A percentile compares a stretch with the other conserved stretches of the same genome.
phyloP scores from a whole-genome alignment of 2,888 invertebrate species.

The Busseola fusca region DNA sequence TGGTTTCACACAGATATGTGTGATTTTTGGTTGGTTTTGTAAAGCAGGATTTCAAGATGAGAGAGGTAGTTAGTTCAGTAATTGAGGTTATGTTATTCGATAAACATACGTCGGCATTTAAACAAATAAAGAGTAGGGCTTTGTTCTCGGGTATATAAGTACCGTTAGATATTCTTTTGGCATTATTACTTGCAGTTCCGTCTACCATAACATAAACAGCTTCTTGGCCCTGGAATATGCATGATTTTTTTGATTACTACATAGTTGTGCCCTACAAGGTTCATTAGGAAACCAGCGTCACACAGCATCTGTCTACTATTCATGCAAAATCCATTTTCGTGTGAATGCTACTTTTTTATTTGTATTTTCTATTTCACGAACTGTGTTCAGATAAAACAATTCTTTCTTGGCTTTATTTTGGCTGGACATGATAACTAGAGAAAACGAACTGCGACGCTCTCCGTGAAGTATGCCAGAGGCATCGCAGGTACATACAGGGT shows the following conservation, averaged over 20 bases:
- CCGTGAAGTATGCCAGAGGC: background rate
- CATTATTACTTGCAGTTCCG: conserved; percentile 47
- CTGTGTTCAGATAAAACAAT: too few relatives aligned
- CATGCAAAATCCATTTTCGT: too few relatives aligned
- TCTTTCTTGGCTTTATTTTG: too few relatives aligned
- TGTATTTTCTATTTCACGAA: too few relatives aligned
- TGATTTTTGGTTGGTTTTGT: conserved; percentile 36
- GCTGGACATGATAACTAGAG: background rate
- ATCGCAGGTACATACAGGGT: too few relatives aligned
- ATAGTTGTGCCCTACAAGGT: too few relatives aligned
- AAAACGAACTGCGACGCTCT: background rate
- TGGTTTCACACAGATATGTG: conserved; percentile 71
- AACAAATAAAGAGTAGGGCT: conserved; percentile 74
- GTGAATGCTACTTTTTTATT: too few relatives aligned
- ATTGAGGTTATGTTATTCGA: conserved; percentile 69
- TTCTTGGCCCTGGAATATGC: conserved; percentile 72
- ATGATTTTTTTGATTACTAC: background rate
- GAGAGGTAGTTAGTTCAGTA: conserved; percentile 71
- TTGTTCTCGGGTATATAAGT: conserved; percentile 78
- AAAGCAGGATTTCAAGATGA: conserved; percentile 73
- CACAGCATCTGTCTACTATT: too few relatives aligned
- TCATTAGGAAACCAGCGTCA: too few relatives aligned
- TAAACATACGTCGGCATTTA: conserved; percentile 66
- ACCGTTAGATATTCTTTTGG: conserved; percentile 71
- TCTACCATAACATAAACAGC: conserved; percentile 69